Conservation (phyloP, 2,888 invertebrate species). For the Agrochola macilenta region DNA sequence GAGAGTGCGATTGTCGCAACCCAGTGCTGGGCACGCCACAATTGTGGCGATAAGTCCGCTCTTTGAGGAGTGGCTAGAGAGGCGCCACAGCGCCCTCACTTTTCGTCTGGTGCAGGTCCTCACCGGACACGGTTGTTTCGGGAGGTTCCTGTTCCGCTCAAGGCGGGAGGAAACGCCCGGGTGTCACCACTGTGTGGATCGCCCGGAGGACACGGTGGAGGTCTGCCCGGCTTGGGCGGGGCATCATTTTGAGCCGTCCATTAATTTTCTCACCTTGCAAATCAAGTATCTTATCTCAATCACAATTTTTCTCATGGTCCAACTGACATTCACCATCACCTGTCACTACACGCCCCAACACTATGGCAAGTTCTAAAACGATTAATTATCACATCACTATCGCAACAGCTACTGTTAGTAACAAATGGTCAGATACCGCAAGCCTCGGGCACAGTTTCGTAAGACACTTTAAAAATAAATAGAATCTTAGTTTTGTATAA, state of each 20-base stretch:
- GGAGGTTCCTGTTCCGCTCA: too few species aligned
- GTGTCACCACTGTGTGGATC: too few species aligned
- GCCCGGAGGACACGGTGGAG: too few species aligned
- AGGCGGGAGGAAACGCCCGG: too few species aligned
- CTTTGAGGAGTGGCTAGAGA: too few species aligned
- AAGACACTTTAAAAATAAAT: slow-evolving; percentile 9
- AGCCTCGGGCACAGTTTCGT: slow-evolving; percentile 33
- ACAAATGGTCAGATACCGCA: slow-evolving; percentile 31
- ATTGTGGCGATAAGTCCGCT: too few species aligned
- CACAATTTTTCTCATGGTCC: not conserved
- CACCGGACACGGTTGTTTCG: too few species aligned
- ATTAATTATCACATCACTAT: slow-evolving; percentile 42
- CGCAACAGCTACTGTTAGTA: slow-evolving; percentile 33
- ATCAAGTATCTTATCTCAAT: not conserved
- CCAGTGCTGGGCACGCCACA: too few species aligned
- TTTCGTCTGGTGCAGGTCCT: too few species aligned
- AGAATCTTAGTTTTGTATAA: not conserved
- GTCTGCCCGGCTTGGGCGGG: too few species aligned
- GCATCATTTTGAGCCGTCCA: not conserved
- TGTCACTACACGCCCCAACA: slow-evolving; percentile 9
- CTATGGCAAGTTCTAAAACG: slow-evolving; percentile 26
- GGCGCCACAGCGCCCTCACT: too few species aligned
- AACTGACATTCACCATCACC: slow-evolving; percentile 28
- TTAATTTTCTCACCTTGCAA: not conserved
- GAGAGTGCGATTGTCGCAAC: too few species aligned